A percentile compares a stretch with the other conserved stretches of the same genome.
These are phyloP conservation scores for Ephestia elutella DNA, from an alignment of 1,140 invertebrate genomes.

Conservation along the genomic window DNA sequence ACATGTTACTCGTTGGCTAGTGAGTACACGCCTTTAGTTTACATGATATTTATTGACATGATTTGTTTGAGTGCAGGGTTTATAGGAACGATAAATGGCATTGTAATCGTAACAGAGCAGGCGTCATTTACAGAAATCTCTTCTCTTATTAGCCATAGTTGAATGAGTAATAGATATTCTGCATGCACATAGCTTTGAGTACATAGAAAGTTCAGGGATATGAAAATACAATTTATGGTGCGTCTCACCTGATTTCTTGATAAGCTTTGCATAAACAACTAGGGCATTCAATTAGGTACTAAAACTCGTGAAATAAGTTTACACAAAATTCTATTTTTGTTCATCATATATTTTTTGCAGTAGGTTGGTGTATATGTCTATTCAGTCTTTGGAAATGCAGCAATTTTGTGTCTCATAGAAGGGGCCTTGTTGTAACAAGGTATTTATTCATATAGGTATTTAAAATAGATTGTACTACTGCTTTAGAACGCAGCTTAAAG, in stretches of 20 bases:
- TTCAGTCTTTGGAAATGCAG: too few relatives aligned
- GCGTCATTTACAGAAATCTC: constrained; percentile 1
- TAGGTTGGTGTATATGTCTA: neutral
- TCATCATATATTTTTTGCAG: neutral
- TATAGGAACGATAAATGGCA: neutral
- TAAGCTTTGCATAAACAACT: constrained; percentile 5
- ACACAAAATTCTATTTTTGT: neutral
- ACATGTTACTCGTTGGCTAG: too few relatives aligned
- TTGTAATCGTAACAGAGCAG: neutral
- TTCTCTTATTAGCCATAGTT: constrained; percentile 15
- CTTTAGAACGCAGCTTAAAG: constrained; percentile 11
- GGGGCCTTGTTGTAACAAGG: neutral
- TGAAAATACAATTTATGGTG: neutral
- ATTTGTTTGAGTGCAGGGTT: neutral
- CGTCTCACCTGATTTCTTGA: neutral
- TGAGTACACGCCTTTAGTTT: too few relatives aligned
- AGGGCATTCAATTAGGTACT: neutral
- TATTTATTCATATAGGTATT: neutral
- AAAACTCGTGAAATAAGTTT: neutral
- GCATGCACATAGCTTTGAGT: constrained; percentile 24
- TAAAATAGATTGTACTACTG: neutral
- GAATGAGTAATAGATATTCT: constrained; percentile 15
- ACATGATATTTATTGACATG: too few relatives aligned
- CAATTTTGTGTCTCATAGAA: neutral
- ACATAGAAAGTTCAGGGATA: neutral